These are phyloP conservation scores for Catharus minimus DNA, from an alignment of 2,113 vertebrate genomes.

Conservation along the genomic window DNA sequence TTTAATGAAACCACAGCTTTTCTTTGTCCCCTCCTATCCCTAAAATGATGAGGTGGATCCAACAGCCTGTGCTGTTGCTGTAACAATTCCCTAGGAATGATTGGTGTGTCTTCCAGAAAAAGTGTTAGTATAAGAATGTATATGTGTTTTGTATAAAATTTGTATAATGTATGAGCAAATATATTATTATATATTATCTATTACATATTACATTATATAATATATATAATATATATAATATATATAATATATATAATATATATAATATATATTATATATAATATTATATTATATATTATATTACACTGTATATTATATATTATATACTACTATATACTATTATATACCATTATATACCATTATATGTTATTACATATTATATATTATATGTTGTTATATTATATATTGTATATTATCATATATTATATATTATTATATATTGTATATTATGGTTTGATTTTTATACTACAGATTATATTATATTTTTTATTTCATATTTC, in stretches of 20 bases:
- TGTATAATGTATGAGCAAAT: neutral
- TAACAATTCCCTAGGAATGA: neutral
- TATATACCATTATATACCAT: no score
- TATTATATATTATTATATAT: no score
- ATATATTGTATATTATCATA: no score
- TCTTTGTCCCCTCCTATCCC: neutral
- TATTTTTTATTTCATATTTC: neutral
- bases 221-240: no score
- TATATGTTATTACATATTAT: no score
- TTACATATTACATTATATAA: no score
- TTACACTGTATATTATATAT: no score
- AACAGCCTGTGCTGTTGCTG: neutral
- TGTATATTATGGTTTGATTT: neutral
- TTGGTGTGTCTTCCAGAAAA: neutral
- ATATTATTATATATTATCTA: neutral
- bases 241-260: no score
- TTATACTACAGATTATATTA: fast-evolving
- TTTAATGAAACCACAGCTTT: neutral
- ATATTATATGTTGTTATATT: no score
- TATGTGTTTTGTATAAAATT: neutral
- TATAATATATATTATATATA: no score
- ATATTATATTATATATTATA: no score
- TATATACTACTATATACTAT: no score
- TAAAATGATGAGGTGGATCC: neutral
- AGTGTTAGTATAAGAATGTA: neutral